Evolutionary conservation across 2,888 invertebrate species (phyloP).

Genomic region (Oligia fasciuncula): DNA sequence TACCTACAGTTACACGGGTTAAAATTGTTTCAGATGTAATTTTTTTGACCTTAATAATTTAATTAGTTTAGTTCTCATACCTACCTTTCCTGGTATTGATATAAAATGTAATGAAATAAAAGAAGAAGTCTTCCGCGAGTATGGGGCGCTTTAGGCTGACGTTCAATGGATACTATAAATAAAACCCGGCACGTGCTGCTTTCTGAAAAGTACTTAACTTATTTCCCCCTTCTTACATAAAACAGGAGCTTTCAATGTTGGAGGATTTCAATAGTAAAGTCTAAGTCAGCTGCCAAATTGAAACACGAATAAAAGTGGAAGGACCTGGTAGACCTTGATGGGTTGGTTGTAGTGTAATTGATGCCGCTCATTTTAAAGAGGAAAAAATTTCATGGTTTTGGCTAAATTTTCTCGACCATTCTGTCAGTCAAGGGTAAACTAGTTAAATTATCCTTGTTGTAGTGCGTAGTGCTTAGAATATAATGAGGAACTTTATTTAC

Average conservation of each 20-base stretch:
- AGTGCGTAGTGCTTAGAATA: conserved; percentile 2
- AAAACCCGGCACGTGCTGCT: conserved; percentile 32
- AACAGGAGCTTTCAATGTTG: conserved; percentile 2
- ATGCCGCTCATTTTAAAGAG: background rate
- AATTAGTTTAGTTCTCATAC: background rate
- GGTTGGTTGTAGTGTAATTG: too few relatives aligned
- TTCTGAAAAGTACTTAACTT: background rate
- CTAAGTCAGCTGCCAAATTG: background rate
- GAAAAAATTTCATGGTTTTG: background rate
- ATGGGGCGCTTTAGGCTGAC: background rate
- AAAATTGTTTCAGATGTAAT: background rate
- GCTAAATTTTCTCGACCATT: conserved; percentile 23
- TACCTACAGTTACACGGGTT: too few relatives aligned
- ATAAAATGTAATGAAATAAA: conserved; percentile 14
- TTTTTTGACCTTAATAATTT: background rate
- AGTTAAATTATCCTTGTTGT: conserved; percentile 21
- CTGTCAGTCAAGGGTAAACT: conserved; percentile 32
- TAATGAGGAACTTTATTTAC: conserved; percentile 2
- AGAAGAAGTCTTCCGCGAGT: conserved; percentile 8
- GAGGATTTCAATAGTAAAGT: background rate
- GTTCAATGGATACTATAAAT: conserved; percentile 17
- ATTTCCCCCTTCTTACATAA: conserved; percentile 10
- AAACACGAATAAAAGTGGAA: background rate
- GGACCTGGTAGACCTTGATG: background rate
- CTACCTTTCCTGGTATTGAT: conserved; percentile 6